These are phyloP conservation scores for Dicycla oo DNA, from an alignment of 2,888 invertebrate species.

Conservation along the genomic window DNA sequence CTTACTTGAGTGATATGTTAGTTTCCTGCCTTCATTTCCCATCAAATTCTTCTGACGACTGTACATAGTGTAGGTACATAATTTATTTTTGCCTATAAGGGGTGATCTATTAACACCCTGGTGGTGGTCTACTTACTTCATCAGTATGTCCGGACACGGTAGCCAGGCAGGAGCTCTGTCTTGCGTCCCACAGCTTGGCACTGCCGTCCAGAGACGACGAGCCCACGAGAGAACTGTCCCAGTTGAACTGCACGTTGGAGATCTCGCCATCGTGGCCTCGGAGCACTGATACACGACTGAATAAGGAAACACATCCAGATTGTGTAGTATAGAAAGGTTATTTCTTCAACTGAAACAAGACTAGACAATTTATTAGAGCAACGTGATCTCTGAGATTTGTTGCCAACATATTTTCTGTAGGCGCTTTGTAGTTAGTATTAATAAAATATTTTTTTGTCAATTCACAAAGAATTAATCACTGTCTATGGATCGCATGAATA, in stretches of 20 bases:
- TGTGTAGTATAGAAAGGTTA: too few species aligned
- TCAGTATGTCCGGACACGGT: constrained; percentile 91
- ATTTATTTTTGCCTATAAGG: background rate
- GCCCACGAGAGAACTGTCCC: constrained; percentile 92
- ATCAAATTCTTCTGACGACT: background rate
- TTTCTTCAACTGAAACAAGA: too few species aligned
- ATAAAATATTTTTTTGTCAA: background rate
- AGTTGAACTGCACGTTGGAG: constrained; percentile 93
- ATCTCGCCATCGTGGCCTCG: constrained; percentile 92
- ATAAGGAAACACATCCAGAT: constrained; percentile 6
- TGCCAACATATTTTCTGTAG: constrained; percentile 16
- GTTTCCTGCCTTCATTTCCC: background rate
- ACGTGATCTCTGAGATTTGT: too few species aligned
- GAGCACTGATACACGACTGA: constrained; percentile 90
- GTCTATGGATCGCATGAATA: background rate
- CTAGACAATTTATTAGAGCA: background rate
- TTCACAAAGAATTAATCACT: background rate
- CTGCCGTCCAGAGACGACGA: constrained; percentile 93
- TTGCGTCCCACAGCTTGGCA: constrained; percentile 93
- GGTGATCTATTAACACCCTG: background rate
- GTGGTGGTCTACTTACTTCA: constrained; percentile 88
- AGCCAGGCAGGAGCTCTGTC: constrained; percentile 90
- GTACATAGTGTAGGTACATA: background rate
- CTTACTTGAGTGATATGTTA: background rate
- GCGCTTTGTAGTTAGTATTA: background rate